Conservation (phyloP, 2,113 vertebrate species). For the Pluvianellus socialis region DNA sequence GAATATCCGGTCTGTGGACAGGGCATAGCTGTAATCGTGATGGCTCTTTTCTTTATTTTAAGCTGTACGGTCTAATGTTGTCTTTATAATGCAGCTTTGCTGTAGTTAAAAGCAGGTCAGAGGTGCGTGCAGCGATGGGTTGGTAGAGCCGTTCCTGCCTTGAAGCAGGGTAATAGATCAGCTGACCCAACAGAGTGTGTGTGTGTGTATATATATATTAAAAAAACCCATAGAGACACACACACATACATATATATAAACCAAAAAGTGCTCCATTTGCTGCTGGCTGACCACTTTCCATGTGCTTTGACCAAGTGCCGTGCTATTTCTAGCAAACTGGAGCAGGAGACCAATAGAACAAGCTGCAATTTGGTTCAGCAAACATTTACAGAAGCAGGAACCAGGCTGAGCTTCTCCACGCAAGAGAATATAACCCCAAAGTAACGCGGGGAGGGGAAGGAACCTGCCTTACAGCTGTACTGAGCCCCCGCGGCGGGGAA, state of each 20-base stretch:
- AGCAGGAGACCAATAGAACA: not conserved
- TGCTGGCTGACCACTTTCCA: not conserved
- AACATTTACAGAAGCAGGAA: not conserved
- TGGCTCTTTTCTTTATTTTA: not conserved
- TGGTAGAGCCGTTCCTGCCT: not conserved
- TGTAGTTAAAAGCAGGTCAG: not conserved
- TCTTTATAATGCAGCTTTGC: not conserved
- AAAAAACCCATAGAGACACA: not conserved
- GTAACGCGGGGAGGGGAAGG: not conserved
- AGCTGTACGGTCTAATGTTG: not conserved
- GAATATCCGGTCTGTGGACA: not conserved
- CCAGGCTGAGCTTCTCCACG: not conserved
- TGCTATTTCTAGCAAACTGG: not conserved
- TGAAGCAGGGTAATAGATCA: not conserved
- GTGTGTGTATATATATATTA: fast-evolving
- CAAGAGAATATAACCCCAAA: not conserved
- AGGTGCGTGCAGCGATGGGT: not conserved
- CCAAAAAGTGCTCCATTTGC: not conserved
- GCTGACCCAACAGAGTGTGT: not conserved
- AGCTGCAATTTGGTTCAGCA: not conserved
- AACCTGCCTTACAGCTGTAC: not conserved
- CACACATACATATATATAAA: too few relatives aligned
- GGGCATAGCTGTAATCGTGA: not conserved
- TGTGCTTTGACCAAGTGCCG: not conserved
- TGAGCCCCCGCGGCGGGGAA: fast-evolving